Conservation (phyloP, 2,797 vertebrate species). For the Emydoidea blandingii region DNA sequence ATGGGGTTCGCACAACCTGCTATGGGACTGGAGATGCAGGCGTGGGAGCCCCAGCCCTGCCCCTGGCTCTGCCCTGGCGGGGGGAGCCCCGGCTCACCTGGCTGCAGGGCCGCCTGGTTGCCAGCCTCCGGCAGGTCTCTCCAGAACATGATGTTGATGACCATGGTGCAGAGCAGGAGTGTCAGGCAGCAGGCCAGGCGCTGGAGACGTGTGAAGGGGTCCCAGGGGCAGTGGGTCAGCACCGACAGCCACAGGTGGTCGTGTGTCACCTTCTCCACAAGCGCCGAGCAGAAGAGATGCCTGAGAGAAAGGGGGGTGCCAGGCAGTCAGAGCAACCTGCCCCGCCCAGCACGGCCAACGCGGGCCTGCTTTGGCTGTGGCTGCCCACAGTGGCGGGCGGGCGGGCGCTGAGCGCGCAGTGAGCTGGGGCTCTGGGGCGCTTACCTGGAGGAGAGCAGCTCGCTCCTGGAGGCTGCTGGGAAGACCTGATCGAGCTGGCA, state of each 20-base stretch:
- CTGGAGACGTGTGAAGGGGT: slow-evolving; percentile 67
- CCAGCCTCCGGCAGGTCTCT: neutral
- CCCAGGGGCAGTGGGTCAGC: slow-evolving; percentile 64
- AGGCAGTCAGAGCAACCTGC: too few species aligned
- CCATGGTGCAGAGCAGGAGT: slow-evolving; percentile 70
- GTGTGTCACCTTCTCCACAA: slow-evolving; percentile 68
- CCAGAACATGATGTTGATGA: slow-evolving; percentile 76
- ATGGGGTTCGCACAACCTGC: too few species aligned
- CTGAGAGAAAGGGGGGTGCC: slow-evolving; percentile 1
- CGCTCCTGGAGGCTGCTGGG: slow-evolving; percentile 27
- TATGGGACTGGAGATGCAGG: too few species aligned
- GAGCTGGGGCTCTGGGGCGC: neutral
- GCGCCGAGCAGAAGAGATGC: slow-evolving; percentile 61
- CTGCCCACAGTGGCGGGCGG: neutral
- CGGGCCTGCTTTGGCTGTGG: too few species aligned
- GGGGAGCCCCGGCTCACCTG: neutral
- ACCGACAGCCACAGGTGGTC: slow-evolving; percentile 75
- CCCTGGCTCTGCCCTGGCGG: too few species aligned
- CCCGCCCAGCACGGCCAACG: too few species aligned
- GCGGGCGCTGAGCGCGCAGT: rapidly evolving
- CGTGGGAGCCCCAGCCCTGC: too few species aligned
- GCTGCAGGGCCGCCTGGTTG: neutral
- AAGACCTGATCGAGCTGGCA: slow-evolving; percentile 63
- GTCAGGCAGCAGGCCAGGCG: slow-evolving; percentile 69
- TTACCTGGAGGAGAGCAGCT: slow-evolving; percentile 69